phyloP scores from a whole-genome alignment of 2,113 vertebrate species.

The Rattus rattus region DNA sequence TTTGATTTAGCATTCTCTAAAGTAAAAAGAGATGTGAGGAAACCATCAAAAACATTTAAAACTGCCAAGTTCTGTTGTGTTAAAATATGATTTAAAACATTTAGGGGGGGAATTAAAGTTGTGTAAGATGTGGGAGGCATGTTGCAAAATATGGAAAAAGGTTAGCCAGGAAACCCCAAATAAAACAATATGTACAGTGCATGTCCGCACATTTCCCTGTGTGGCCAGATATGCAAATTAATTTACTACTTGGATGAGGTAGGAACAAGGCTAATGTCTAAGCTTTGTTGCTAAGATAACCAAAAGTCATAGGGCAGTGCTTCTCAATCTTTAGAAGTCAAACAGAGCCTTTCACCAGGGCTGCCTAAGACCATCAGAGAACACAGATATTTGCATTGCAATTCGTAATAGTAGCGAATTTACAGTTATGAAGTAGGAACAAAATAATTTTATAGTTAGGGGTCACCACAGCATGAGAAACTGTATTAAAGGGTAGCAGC shows the following conservation, averaged over 20 bases:
- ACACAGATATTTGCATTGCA: background rate
- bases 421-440: background rate
- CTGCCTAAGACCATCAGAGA: background rate
- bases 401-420: background rate
- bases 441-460: background rate
- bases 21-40: slow-evolving; percentile 60
- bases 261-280: background rate
- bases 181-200: slow-evolving; percentile 9
- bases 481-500: background rate
- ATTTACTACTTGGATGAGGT: background rate
- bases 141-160: slow-evolving; percentile 63
- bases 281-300: background rate
- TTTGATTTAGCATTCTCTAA: slow-evolving; percentile 56
- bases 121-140: slow-evolving; percentile 49
- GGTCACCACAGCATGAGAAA: background rate
- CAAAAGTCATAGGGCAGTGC: background rate
- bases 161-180: slow-evolving; percentile 59
- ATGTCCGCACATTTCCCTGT: background rate
- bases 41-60: slow-evolving; percentile 54
- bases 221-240: background rate
- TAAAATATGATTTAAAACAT: slow-evolving; percentile 70
- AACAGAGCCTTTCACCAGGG: background rate
- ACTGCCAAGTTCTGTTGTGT: slow-evolving; percentile 64
- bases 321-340: background rate
- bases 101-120: slow-evolving; percentile 60